Base-by-base conservation (phyloP, 2,113 vertebrate genomes). In the Phrynocephalus versicolor region DNA sequence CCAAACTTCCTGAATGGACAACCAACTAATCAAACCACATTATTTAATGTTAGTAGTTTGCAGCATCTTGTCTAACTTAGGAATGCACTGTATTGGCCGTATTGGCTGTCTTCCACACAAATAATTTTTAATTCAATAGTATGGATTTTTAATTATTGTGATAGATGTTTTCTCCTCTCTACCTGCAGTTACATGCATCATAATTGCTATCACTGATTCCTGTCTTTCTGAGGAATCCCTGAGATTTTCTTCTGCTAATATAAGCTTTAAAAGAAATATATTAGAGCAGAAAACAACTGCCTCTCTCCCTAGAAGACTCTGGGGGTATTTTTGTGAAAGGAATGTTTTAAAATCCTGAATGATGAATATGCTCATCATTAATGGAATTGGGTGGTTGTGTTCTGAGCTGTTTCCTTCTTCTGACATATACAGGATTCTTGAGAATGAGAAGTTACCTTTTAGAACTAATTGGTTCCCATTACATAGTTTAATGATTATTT, bases 51-150 rank as follows among this genome's bases (percentile, higher is more conserved):
- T 83, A 60, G 5, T 83, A 60, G 41, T 27, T n/a, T n/a, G n/a
- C n/a, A n/a, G n/a, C 27, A 37, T 62, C 55, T 51, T 33, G 21
- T 6, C 67, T 72, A 70, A 67, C 16, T 72, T 35, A 73, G 41
- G 37, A 60, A 45, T 72, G 35, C 65, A 62, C 27, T 62, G 37
- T 25, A 64, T 73, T 64, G 69, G 23, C 39, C 37, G 25, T 70
- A 79, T 72, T 35, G 51, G 62, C 62, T 64, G 14, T 51, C n/a
- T 33, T 10, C 69, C 39, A 35, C 30, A 45, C 7, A 85, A 62
- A 79, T 64, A 37, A 64, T 79, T 35, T 86, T 62, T 74, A 73
- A 74, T 86, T 81, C 69, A 74, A 65, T 79, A 64, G 23, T 64
- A 74, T 83, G 27, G 67, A 25, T 62, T 72, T 73, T 73, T 79